A percentile compares a stretch with the other conserved stretches of the same genome.
Conservation (phyloP, 2,888 invertebrate species). For the Parascotia fuliginaria region DNA sequence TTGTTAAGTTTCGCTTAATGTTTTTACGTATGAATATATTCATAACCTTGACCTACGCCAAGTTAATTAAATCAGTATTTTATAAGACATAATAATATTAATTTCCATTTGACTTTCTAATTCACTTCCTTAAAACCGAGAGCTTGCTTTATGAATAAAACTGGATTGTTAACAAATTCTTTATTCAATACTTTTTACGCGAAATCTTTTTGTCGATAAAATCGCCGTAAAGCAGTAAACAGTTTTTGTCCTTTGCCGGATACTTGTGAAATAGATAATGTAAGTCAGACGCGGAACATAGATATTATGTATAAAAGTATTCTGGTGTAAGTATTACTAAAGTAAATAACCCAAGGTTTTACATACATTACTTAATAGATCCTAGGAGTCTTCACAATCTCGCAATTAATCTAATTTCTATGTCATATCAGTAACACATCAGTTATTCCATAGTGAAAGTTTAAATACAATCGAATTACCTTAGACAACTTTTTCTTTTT, state of each 20-base stretch:
- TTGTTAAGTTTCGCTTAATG: no score
- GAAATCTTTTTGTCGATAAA: conserved; percentile 19
- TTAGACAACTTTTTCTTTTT: background rate
- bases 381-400: no score
- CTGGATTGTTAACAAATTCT: background rate
- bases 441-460: conserved; percentile 5
- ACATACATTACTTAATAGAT: no score
- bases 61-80: background rate
- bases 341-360: no score
- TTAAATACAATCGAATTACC: background rate
- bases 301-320: conserved; percentile 10
- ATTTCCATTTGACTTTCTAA: background rate
- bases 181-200: conserved; percentile 11
- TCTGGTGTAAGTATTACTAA: background rate
- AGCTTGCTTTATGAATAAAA: background rate
- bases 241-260: conserved; percentile 29
- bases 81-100: background rate
- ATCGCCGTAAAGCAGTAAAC: conserved; percentile 14
- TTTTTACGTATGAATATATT: no score
- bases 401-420: no score
- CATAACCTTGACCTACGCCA: background rate
- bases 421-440: no score
- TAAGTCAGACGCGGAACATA: conserved; percentile 29
- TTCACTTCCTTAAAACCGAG: background rate
- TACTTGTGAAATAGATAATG: conserved; percentile 22